phyloP scores from a whole-genome alignment of 2,113 vertebrate species.

The Potamarius usumacintae region DNA sequence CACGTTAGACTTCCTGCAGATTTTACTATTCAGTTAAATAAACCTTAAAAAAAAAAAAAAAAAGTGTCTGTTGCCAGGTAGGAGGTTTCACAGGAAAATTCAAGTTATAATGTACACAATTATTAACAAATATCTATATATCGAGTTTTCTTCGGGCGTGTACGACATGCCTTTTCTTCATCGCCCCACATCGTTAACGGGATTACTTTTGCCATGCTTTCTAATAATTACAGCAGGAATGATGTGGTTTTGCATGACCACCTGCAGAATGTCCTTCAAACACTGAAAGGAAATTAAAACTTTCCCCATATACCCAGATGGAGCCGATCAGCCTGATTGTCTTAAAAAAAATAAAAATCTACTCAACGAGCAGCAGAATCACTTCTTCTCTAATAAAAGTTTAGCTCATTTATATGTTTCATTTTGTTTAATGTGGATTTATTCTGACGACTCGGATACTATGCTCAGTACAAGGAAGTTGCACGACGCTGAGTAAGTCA shows the following conservation, averaged over 20 bases:
- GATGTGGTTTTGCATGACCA: neutral
- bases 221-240: conserved; percentile 4
- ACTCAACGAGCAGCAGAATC: neutral
- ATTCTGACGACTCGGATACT: too few species aligned
- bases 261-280: neutral
- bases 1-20: neutral
- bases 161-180: conserved; percentile 25
- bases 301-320: neutral
- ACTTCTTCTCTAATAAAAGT: neutral
- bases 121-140: neutral
- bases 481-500: neutral
- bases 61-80: neutral
- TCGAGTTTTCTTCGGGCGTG: neutral
- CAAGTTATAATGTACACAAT: conserved; percentile 3
- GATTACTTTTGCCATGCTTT: neutral
- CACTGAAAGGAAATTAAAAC: neutral
- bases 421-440: neutral
- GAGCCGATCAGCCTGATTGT: neutral
- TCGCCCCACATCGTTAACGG: neutral
- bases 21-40: neutral
- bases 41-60: neutral
- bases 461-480: neutral
- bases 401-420: neutral
- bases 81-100: neutral
- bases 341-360: neutral